Conservation (phyloP, 2,888 invertebrate genomes). For the Trimorus sp. region DNA sequence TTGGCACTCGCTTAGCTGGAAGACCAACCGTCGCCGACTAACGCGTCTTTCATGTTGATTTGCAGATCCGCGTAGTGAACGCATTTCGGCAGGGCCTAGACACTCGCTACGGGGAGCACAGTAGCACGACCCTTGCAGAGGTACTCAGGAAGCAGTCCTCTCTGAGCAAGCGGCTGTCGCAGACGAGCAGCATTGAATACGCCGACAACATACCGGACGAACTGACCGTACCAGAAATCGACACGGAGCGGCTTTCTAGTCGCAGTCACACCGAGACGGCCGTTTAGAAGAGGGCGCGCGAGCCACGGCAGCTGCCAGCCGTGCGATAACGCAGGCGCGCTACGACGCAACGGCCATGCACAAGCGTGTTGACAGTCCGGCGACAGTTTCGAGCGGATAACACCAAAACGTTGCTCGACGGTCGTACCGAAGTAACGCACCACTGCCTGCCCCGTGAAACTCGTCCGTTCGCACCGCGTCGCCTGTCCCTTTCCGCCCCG, state of each 20-base stretch:
- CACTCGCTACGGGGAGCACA: conserved; percentile 87
- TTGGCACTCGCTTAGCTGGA: background rate
- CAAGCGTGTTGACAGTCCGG: conserved; percentile 33
- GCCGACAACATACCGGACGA: conserved; percentile 94
- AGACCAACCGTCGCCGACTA: conserved; percentile 14
- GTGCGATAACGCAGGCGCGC: conserved; percentile 46
- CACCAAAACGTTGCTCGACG: conserved; percentile 52
- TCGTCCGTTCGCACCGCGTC: conserved; percentile 37
- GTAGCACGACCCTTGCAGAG: conserved; percentile 95
- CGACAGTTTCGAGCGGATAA: conserved; percentile 51
- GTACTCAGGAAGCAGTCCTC: conserved; percentile 97
- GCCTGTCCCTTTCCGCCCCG: conserved; percentile 31
- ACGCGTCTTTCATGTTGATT: conserved; percentile 75
- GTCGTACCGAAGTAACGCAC: conserved; percentile 62
- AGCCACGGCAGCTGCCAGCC: conserved; percentile 4
- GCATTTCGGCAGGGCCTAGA: conserved; percentile 99
- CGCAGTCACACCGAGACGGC: conserved; percentile 98
- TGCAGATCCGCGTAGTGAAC: conserved; percentile 99
- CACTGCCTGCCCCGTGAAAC: conserved; percentile 58
- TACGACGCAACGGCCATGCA: conserved; percentile 44
- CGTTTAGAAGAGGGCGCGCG: conserved; percentile 84
- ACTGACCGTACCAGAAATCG: conserved; percentile 94
- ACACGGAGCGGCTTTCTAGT: conserved; percentile 95
- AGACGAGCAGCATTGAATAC: conserved; percentile 96
- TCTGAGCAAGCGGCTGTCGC: conserved; percentile 94